Conservation (phyloP, 2,888 invertebrate species). For the Lacanobia wlatinum region DNA sequence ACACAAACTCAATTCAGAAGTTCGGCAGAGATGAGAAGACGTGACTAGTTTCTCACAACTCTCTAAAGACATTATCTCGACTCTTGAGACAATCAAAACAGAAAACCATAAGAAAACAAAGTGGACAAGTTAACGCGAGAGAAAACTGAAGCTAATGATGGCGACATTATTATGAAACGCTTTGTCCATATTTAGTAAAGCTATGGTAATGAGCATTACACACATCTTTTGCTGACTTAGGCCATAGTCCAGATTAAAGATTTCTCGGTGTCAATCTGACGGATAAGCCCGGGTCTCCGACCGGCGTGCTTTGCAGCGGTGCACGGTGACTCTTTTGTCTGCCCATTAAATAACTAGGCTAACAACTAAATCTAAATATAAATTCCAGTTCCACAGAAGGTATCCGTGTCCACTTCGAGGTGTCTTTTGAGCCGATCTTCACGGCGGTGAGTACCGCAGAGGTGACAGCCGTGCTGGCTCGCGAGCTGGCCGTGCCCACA, state of each 20-base stretch:
- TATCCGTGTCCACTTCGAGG: slow-evolving; percentile 95
- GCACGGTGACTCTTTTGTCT: neutral
- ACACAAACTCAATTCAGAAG: slow-evolving; percentile 28
- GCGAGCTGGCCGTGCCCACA: slow-evolving; percentile 91
- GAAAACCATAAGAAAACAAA: slow-evolving; percentile 34
- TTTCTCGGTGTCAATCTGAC: neutral
- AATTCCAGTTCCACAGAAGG: slow-evolving; percentile 88
- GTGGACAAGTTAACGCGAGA: slow-evolving; percentile 23
- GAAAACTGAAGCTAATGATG: slow-evolving; percentile 38
- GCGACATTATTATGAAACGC: slow-evolving; percentile 7
- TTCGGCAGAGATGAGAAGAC: slow-evolving; percentile 21
- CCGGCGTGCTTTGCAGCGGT: slow-evolving; percentile 25
- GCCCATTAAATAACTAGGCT: slow-evolving; percentile 29
- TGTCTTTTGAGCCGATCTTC: slow-evolving; percentile 95
- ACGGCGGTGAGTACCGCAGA: slow-evolving; percentile 92
- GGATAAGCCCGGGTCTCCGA: neutral
- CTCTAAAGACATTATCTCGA: slow-evolving; percentile 47
- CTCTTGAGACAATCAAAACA: slow-evolving; percentile 38
- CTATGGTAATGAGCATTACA: neutral
- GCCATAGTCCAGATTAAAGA: neutral
- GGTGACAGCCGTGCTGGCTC: slow-evolving; percentile 92
- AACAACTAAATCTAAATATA: slow-evolving; percentile 21
- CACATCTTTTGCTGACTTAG: neutral
- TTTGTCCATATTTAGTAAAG: slow-evolving; percentile 15
- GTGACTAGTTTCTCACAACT: slow-evolving; percentile 40